Evolutionary conservation across 1,140 invertebrate genomes (phyloP), one percentile per base, ranked within the genome.

Genomic region (Drosophila cardini): DNA sequence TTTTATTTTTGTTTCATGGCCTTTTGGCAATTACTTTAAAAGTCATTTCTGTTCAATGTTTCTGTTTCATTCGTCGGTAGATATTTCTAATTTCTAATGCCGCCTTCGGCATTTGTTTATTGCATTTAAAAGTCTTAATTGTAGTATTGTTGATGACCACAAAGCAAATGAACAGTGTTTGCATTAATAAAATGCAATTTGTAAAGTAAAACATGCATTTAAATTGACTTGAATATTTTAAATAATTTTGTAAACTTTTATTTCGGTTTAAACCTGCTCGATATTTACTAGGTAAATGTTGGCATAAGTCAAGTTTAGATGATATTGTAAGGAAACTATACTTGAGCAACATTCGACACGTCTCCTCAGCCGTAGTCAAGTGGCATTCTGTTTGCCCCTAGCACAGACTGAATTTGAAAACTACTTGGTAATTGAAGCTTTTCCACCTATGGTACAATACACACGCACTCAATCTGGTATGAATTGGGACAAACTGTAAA

Each of bases 371-470:
- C 5, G 5, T 8, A 6, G 6, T 18, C 43, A 26, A 60, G 42
- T 16, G 21, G 16, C 34, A 4, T 30, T 26, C n/a, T 30, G 32
- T 46, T 30, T 43, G 30, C 30, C 72, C 30, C 53, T 38, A 30
- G 43, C 65, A 63, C 18, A 13, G 21, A 18, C 57, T 64, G 78
- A 72, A 64, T 45, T 60, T 69, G 57, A 64, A 72, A 72, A 67
- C 80, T 62, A 68, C 64, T 46, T 64, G 78, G 74, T 86, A 78
- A 85, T 85, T 81, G 78, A 76, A 75, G 75, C 75, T 62, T 72
- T 78, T 26, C 21, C 60, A 50, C 73, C 48, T 34, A 61, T 61
- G 74, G 38, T 58, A 64, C 58, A 61, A 57, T 72, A 38, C 42
- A 45, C 57, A 21, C 11, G 9, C 1, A 50, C 46, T 4, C 1